Evolutionary conservation across 2,113 vertebrate genomes (phyloP).

Genomic region (Hippocampus barbouri): DNA sequence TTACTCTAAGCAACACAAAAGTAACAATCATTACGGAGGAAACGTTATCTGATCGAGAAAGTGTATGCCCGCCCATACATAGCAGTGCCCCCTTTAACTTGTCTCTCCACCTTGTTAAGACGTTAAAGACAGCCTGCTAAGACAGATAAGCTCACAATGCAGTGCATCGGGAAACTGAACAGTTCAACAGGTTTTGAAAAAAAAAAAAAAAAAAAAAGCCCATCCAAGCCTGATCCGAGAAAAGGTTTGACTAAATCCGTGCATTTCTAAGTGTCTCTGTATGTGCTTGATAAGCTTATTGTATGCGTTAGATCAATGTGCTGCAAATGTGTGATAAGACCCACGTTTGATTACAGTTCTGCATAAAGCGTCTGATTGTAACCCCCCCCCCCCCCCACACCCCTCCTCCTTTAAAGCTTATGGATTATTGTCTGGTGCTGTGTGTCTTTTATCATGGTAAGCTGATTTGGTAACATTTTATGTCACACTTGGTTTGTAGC

Average conservation of each 20-base stretch:
- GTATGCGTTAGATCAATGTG: constrained; percentile 48
- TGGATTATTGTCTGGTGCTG: constrained; percentile 41
- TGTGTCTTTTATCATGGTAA: constrained; percentile 18
- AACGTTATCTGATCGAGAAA: neutral
- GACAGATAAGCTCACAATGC: constrained; percentile 52
- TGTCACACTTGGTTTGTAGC: neutral
- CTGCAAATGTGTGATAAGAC: constrained; percentile 57
- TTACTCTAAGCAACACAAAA: constrained; percentile 2
- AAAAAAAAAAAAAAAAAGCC: neutral
- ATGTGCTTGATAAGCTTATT: constrained; percentile 53
- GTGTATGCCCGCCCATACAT: neutral
- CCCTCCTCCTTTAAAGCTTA: constrained; percentile 19
- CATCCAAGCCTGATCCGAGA: neutral
- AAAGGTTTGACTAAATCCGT: constrained; percentile 35
- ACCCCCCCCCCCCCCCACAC: neutral
- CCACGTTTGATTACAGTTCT: constrained; percentile 44
- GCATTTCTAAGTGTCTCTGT: constrained; percentile 51
- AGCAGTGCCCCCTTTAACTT: constrained; percentile 36
- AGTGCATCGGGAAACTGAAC: constrained; percentile 39
- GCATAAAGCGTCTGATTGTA: constrained; percentile 56
- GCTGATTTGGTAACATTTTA: constrained; percentile 15
- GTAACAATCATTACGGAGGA: neutral
- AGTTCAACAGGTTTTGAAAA: constrained; percentile 38
- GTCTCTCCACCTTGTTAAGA: constrained; percentile 47
- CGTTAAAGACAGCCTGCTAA: constrained; percentile 33